These are phyloP conservation scores for Micromys minutus DNA, from an alignment of 2,113 vertebrate species.

Conservation along the genomic window DNA sequence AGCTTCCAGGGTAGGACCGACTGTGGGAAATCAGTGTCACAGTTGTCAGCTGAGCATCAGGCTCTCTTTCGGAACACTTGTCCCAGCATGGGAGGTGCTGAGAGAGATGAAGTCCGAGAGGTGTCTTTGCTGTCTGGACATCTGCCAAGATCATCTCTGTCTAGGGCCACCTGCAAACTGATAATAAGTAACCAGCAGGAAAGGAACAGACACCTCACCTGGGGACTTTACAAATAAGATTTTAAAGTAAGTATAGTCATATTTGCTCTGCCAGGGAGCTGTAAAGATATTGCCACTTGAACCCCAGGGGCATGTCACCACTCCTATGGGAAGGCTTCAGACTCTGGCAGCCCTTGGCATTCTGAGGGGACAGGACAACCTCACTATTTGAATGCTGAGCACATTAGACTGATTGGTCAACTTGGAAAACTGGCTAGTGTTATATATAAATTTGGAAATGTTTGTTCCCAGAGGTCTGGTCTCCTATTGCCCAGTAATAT, in stretches of 20 bases:
- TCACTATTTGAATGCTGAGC: too few species aligned
- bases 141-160: not conserved
- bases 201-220: not conserved
- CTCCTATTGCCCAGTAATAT: not conserved
- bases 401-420: fast-evolving
- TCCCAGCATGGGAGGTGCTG: not conserved
- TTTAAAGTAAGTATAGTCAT: not conserved
- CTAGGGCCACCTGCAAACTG: not conserved
- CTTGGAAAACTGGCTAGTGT: not conserved
- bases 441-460: not conserved
- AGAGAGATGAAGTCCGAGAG: not conserved
- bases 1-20: not conserved
- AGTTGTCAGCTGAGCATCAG: too few species aligned
- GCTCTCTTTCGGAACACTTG: not conserved
- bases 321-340: not conserved
- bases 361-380: not conserved
- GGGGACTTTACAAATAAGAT: not conserved
- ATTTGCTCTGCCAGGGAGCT: not conserved
- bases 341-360: fast-evolving
- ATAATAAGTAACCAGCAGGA: not conserved
- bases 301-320: fast-evolving
- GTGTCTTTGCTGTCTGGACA: not conserved
- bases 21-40: too few species aligned
- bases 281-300: not conserved
- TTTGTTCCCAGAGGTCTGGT: not conserved